These are phyloP conservation scores for Dascyllus trimaculatus DNA, from an alignment of 2,113 vertebrate genomes.

Conservation along the genomic window DNA sequence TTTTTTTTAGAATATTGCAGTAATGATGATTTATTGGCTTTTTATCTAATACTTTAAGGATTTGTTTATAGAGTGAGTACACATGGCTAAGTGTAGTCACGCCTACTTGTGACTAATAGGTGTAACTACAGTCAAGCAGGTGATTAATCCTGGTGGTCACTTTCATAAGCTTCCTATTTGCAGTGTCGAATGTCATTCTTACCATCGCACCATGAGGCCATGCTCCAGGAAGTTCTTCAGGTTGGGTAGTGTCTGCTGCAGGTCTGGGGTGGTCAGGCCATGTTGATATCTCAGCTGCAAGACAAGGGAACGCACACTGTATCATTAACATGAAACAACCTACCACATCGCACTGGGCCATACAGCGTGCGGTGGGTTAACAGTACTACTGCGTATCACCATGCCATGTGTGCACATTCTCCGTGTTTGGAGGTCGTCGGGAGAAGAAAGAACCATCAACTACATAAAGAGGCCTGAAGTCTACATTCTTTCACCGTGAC, in stretches of 20 bases:
- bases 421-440: slow-evolving; percentile 38
- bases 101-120: too few relatives aligned
- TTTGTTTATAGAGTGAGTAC: too few relatives aligned
- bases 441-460: slow-evolving; percentile 63
- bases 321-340: slow-evolving; percentile 58
- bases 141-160: too few relatives aligned
- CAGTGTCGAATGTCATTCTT: slow-evolving; percentile 69
- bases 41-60: too few relatives aligned
- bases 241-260: slow-evolving; percentile 97
- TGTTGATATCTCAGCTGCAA: slow-evolving; percentile 96
- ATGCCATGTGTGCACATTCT: slow-evolving; percentile 38
- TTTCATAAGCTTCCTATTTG: too few relatives aligned
- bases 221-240: slow-evolving; percentile 98
- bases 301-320: slow-evolving; percentile 48
- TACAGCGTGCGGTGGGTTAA: background rate
- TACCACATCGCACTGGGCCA: slow-evolving; percentile 1
- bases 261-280: slow-evolving; percentile 94
- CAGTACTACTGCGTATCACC: background rate
- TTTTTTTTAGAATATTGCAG: too few relatives aligned
- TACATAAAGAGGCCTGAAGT: slow-evolving; percentile 53
- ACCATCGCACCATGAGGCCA: slow-evolving; percentile 96
- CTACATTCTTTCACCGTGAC: slow-evolving; percentile 73
- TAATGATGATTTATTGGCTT: too few relatives aligned
- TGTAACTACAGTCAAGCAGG: too few relatives aligned
- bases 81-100: too few relatives aligned